Percentiles rank a stretch among this genome's conserved stretches.
phyloP scores from a whole-genome alignment of 2,113 vertebrate genomes.

The Falco punctatus region DNA sequence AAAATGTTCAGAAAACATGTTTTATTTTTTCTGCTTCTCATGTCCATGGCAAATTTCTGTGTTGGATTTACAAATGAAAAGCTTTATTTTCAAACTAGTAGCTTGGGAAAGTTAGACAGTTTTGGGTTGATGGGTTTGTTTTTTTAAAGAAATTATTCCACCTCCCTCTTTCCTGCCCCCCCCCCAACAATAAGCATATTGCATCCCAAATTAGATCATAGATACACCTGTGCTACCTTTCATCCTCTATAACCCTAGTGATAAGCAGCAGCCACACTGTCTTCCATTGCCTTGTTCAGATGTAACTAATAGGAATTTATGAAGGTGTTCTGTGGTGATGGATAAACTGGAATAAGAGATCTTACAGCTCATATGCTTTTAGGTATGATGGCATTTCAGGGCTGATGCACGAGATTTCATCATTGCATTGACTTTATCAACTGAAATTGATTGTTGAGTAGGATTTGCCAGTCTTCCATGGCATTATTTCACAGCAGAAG shows the following conservation, averaged over 20 bases:
- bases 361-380: background rate
- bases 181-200: background rate
- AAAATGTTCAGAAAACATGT: background rate
- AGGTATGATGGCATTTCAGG: background rate
- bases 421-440: background rate
- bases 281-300: background rate
- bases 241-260: background rate
- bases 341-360: background rate
- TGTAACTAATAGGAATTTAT: background rate
- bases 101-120: background rate
- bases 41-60: background rate
- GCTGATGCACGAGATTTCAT: background rate
- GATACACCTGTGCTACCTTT: background rate
- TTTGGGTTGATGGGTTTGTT: background rate
- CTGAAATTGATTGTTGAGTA: background rate
- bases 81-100: background rate
- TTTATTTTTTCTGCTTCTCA: background rate
- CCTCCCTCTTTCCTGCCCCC: accelerated
- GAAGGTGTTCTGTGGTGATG: background rate
- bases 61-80: background rate
- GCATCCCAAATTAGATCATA: background rate
- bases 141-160: background rate
- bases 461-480: background rate
- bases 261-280: accelerated
- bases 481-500: background rate